phyloP scores from a whole-genome alignment of 1,140 invertebrate species.

The Cydia amplana region DNA sequence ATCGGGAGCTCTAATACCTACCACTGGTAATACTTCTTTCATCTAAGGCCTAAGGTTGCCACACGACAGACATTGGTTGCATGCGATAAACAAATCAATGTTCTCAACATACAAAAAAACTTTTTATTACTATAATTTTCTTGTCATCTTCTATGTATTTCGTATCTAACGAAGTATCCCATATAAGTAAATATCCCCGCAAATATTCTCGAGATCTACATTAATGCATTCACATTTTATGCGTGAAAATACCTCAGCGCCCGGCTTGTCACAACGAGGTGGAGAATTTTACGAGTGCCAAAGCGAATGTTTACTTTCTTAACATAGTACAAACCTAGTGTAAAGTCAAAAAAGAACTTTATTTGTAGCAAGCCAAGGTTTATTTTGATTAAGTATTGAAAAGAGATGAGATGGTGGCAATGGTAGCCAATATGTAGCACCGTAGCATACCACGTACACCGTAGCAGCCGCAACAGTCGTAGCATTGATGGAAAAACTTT shows the following conservation, averaged over 20 bases:
- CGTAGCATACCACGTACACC: neutral
- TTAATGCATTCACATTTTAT: constrained; percentile 4
- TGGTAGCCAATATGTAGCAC: neutral
- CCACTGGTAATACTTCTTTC: no score
- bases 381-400: neutral
- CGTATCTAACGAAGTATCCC: no score
- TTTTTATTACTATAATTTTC: no score
- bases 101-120: no score
- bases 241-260: constrained; percentile 1
- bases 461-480: constrained; percentile 1
- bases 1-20: no score
- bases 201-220: neutral
- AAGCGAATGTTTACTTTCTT: neutral
- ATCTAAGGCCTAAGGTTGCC: no score
- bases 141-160: no score
- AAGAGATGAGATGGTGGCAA: neutral
- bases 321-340: neutral
- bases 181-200: neutral
- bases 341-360: neutral
- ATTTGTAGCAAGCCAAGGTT: neutral
- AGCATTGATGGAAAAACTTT: neutral
- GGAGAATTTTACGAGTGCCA: neutral
- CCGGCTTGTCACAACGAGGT: neutral
- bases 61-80: no score
- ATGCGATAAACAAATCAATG: no score